Evolutionary conservation across 2,797 vertebrate species (phyloP), one percentile per base, ranked within the genome.

Genomic region (Protonibea diacanthus): DNA sequence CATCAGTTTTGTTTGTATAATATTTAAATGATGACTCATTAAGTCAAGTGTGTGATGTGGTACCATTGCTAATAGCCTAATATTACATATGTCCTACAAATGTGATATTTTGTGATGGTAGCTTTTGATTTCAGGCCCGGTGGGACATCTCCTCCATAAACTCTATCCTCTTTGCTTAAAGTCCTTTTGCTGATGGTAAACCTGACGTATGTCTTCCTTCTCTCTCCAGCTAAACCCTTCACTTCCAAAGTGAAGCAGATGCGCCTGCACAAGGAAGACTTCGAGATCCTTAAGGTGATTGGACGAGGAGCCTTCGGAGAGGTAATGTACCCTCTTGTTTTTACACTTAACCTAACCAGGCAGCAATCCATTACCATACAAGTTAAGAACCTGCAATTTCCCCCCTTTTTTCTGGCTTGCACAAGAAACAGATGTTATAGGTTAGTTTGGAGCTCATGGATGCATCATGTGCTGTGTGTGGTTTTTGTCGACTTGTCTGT

Each of bases 261-360:
- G 97, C 95, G 97, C 68, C 94, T 99, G 63, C 97, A 97, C 91
- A 99, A 97, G 90, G 98, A 99, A 92, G 98, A 99, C 92, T 99
- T 99, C 94, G 98, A 99, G 94, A 99, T 99, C 91, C 94, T 99
- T 72, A 99, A 99, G 88, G 98, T 99, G 93, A 99, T 99, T 91
- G 98, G 98, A 89, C 95, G 98, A 92, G 98, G 98, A 94, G 98
- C 98, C 40, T 99, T 99, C 72, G 98, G 98, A 82, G 98, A 99
- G 97, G 98, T 99, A 96, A 88, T 18, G 1, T 5, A 29, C 61
- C 44, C 53, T 74, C 48, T 82, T 53, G 6, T 70, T 71, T 81
- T 60, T 29, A 58, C 21, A 15, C 66, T 60, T 45, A 10, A 18
- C 29, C 3, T 45, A 52, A 53, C 63, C 27, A 27, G 40, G 44